These are phyloP conservation scores for Petrosia ficiformis DNA, from an alignment of 37 sponge, comb jelly and placozoan species.

Conservation along the genomic window DNA sequence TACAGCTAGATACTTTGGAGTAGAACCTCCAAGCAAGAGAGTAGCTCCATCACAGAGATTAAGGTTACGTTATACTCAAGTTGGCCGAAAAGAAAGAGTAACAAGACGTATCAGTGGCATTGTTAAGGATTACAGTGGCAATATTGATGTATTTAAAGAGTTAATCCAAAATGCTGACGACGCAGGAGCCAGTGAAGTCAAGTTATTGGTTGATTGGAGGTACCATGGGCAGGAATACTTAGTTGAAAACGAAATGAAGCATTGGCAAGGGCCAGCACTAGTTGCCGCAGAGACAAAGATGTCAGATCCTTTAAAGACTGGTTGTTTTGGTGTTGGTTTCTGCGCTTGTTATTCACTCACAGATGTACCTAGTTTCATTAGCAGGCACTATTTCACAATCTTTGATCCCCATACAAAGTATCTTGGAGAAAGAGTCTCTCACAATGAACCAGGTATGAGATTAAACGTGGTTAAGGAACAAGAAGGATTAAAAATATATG, in stretches of 20 bases:
- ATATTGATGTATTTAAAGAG: conserved; percentile 81
- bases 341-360: conserved; percentile 73
- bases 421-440: conserved; percentile 49
- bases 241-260: conserved; percentile 44
- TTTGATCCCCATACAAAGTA: conserved; percentile 85
- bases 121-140: conserved; percentile 58
- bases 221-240: conserved; percentile 41
- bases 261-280: conserved; percentile 89
- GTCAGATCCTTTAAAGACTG: conserved; percentile 70
- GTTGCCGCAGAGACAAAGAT: conserved; percentile 72
- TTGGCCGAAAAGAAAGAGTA: conserved; percentile 54
- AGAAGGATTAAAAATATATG: conserved; percentile 27
- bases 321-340: conserved; percentile 85
- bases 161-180: conserved; percentile 92
- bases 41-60: conserved; percentile 45
- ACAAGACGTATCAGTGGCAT: conserved; percentile 58
- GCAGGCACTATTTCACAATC: conserved; percentile 49
- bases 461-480: conserved; percentile 46
- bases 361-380: conserved; percentile 85
- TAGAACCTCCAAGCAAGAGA: conserved; percentile 42
- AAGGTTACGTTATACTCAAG: conserved; percentile 12
- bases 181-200: conserved; percentile 72
- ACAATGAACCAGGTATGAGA: conserved; percentile 57
- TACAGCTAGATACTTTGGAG: conserved; percentile 42
- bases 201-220: conserved; percentile 79